Percentiles rank a stretch among this genome's conserved stretches.
phyloP scores from a whole-genome alignment of 2,113 vertebrate species.

The Apistogramma diplotaenia region DNA sequence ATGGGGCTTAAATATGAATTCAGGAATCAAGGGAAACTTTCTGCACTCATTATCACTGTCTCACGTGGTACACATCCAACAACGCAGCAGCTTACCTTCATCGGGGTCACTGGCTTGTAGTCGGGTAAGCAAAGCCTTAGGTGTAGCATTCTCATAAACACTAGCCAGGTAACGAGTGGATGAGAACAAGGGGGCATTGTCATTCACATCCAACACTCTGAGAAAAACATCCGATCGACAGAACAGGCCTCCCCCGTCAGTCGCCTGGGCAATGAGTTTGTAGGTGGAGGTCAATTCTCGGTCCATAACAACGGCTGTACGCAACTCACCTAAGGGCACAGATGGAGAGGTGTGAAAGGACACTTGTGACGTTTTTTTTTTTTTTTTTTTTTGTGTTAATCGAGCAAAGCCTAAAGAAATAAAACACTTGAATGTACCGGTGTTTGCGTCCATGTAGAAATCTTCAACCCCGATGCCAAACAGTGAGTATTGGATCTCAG shows the following conservation, averaged over 20 bases:
- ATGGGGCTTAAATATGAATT: background rate
- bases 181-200: slow-evolving; percentile 90
- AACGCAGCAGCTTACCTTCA: slow-evolving; percentile 77
- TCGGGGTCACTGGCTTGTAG: slow-evolving; percentile 92
- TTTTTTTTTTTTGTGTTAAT: background rate
- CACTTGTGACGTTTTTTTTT: background rate
- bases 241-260: slow-evolving; percentile 91
- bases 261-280: slow-evolving; percentile 88
- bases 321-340: slow-evolving; percentile 84
- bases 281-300: slow-evolving; percentile 85
- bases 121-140: slow-evolving; percentile 88
- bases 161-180: slow-evolving; percentile 82
- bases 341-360: background rate
- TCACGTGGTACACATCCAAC: background rate
- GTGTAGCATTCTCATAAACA: slow-evolving; percentile 88
- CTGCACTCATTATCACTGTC: background rate
- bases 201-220: slow-evolving; percentile 91
- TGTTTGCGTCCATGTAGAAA: slow-evolving; percentile 94
- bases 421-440: slow-evolving; percentile 72
- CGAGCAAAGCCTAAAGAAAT: background rate
- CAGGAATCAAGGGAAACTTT: background rate
- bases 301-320: slow-evolving; percentile 85
- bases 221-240: slow-evolving; percentile 89
- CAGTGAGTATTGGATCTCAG: slow-evolving; percentile 91
- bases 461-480: slow-evolving; percentile 90